These are phyloP conservation scores for Drosophila longiperda DNA, from an alignment of 2,888 invertebrate genomes.

Conservation along the genomic window DNA sequence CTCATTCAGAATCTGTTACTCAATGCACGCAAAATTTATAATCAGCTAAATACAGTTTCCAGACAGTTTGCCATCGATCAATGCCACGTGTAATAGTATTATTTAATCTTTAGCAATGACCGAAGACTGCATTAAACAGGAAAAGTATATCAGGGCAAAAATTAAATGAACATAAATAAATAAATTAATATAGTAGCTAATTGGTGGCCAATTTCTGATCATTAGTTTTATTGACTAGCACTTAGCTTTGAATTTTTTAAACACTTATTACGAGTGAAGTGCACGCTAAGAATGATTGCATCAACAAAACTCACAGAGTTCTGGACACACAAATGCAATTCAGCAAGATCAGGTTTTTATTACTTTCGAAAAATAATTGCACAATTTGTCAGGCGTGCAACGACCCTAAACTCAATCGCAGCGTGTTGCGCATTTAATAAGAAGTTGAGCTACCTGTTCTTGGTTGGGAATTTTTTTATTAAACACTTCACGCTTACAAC, in stretches of 20 bases:
- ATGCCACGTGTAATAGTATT: constrained; percentile 5
- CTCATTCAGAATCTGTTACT: constrained; percentile 16
- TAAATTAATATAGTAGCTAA: neutral
- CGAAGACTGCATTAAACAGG: neutral
- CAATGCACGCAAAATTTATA: constrained; percentile 11
- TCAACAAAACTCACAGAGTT: constrained; percentile 7
- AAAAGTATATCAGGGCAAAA: neutral
- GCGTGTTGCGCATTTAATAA: constrained; percentile 1
- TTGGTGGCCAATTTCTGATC: neutral
- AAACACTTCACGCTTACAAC: constrained; percentile 9
- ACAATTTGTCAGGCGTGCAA: constrained; percentile 30
- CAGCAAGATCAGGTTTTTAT: constrained; percentile 31
- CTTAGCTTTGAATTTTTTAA: neutral
- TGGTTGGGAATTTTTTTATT: constrained; percentile 3
- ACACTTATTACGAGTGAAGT: neutral
- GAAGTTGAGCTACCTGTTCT: constrained; percentile 37
- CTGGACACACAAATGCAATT: constrained; percentile 16
- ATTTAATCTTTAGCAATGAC: neutral
- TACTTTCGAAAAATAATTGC: constrained; percentile 17
- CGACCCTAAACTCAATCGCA: constrained; percentile 28
- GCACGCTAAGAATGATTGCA: constrained; percentile 3
- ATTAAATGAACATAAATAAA: too few relatives aligned
- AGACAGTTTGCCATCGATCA: neutral
- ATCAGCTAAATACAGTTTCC: constrained; percentile 20
- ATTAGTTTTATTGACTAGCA: neutral